Percentiles rank a stretch among this genome's conserved stretches.
phyloP scores from a whole-genome alignment of 2,113 vertebrate species.

The Emydura subglobosa region DNA sequence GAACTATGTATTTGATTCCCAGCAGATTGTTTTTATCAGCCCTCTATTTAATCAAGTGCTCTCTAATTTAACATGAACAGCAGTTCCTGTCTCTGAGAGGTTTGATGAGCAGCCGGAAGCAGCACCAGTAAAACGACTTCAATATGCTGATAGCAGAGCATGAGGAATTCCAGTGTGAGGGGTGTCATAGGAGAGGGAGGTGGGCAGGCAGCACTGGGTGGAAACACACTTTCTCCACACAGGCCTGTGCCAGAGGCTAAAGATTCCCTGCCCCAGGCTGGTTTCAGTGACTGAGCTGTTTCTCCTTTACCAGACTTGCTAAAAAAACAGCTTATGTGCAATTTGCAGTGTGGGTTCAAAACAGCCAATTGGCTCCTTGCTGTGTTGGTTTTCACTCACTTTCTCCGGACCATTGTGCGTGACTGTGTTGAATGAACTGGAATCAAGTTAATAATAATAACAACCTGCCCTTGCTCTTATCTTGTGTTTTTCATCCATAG shows the following conservation, averaged over 20 bases:
- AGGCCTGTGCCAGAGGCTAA: not conserved
- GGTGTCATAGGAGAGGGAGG: not conserved
- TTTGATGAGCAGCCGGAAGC: conserved; percentile 56
- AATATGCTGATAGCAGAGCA: conserved; percentile 1
- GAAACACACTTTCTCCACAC: conserved; percentile 2
- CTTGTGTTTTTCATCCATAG: not conserved
- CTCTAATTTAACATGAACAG: conserved; percentile 66
- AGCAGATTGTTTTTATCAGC: conserved; percentile 50
- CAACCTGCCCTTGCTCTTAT: not conserved
- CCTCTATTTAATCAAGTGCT: conserved; percentile 17
- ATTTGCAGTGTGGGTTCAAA: not conserved
- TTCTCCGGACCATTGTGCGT: not conserved
- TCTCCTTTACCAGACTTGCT: not conserved
- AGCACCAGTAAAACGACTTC: conserved; percentile 60
- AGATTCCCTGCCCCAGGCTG: not conserved
- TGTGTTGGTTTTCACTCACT: not conserved
- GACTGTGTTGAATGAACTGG: not conserved
- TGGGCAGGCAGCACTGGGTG: not conserved
- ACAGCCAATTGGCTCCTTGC: not conserved
- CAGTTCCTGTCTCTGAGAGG: conserved; percentile 32
- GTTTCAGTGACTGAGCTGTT: not conserved
- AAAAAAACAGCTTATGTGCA: not conserved
- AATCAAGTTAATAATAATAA: too few relatives aligned
- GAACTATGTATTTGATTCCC: conserved; percentile 47
- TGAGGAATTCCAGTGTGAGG: conserved; percentile 40